Conservation (phyloP, 2,888 invertebrate species). For the Ichneumoninae sp. region DNA sequence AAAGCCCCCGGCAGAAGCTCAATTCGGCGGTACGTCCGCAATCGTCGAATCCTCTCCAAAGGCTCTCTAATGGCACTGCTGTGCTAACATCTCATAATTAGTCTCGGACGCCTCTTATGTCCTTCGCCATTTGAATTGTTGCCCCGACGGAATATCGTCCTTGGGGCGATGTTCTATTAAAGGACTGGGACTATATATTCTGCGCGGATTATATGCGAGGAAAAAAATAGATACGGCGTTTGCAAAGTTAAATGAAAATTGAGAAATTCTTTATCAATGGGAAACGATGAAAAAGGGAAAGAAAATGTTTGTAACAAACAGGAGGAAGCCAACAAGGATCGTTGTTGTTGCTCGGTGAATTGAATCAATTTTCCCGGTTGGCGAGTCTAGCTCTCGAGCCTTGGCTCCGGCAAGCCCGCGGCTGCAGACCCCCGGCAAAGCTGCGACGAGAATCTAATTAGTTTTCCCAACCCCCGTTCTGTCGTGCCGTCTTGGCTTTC, state of each 20-base stretch:
- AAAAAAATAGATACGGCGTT: too few species aligned
- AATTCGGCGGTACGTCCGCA: neutral
- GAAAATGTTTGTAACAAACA: constrained; percentile 60
- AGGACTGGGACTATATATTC: too few species aligned
- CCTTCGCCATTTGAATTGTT: neutral
- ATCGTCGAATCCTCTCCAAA: neutral
- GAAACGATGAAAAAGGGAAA: neutral
- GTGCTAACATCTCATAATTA: neutral
- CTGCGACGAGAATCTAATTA: constrained; percentile 61
- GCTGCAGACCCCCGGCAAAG: neutral
- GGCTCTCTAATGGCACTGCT: neutral
- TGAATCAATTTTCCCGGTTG: constrained; percentile 70
- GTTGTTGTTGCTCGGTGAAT: constrained; percentile 60
- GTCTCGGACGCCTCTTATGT: neutral
- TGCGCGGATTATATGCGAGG: too few species aligned
- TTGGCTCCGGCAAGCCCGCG: neutral
- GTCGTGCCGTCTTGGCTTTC: neutral
- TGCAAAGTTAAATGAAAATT: neutral
- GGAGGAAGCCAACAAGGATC: constrained; percentile 56
- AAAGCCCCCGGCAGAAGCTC: neutral
- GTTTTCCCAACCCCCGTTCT: constrained; percentile 27
- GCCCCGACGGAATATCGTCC: neutral
- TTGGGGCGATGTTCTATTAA: neutral
- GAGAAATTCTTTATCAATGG: neutral
- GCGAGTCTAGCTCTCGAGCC: constrained; percentile 14